Evolutionary conservation across 2,113 vertebrate genomes (phyloP).

Genomic region (Seriola dumerili): DNA sequence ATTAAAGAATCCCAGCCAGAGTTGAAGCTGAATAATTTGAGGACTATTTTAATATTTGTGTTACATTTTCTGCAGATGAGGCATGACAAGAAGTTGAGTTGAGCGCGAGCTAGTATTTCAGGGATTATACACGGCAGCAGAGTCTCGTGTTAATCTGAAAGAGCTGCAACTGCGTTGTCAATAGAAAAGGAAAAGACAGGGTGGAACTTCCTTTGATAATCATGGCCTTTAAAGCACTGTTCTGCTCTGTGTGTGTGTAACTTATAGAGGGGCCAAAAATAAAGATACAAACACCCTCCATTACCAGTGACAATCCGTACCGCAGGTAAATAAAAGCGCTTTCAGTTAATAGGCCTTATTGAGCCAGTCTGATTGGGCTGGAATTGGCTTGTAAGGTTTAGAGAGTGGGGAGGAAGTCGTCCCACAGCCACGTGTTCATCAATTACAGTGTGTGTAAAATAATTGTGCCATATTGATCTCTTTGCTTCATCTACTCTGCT

Average conservation of each 20-base stretch:
- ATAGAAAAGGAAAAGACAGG: background rate
- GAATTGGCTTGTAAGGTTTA: conserved; percentile 62
- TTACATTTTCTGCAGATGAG: conserved; percentile 44
- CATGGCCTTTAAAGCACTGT: conserved; percentile 17
- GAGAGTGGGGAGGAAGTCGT: conserved; percentile 50
- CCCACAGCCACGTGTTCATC: conserved; percentile 62
- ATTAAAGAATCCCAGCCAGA: conserved; percentile 50
- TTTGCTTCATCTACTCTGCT: conserved; percentile 59
- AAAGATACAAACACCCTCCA: conserved; percentile 33
- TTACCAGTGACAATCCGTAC: background rate
- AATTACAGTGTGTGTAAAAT: conserved; percentile 71
- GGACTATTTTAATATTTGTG: conserved; percentile 41
- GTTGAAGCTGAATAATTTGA: conserved; percentile 38
- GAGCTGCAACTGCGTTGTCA: conserved; percentile 28
- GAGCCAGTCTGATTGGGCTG: conserved; percentile 61
- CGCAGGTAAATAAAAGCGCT: conserved; percentile 57
- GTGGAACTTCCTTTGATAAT: conserved; percentile 25
- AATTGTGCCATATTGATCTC: conserved; percentile 74
- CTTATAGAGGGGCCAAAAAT: conserved; percentile 35
- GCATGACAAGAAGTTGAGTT: conserved; percentile 17
- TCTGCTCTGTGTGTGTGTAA: conserved; percentile 16
- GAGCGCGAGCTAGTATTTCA: conserved; percentile 14
- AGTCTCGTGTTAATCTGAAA: conserved; percentile 28
- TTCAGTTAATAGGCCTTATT: conserved; percentile 65
- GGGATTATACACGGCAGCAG: conserved; percentile 16